phyloP scores from a whole-genome alignment of 2,797 vertebrate genomes.

The Chrosomus eos region DNA sequence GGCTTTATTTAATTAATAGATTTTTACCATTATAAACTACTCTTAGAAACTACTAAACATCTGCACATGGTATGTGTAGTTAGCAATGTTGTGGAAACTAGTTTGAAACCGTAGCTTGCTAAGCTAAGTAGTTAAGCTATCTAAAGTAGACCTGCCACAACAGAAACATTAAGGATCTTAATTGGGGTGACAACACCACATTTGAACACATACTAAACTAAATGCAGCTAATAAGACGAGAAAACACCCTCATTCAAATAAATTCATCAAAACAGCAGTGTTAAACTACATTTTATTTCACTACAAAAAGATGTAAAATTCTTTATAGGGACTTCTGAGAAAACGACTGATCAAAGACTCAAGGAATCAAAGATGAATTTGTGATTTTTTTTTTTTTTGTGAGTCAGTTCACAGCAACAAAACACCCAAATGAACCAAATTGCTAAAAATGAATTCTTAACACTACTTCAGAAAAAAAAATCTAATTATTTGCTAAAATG shows the following conservation, averaged over 20 bases:
- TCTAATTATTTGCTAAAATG: background rate
- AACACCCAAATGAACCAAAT: background rate
- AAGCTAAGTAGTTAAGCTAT: background rate
- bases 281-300: background rate
- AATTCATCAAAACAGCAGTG: background rate
- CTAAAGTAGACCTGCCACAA: slow-evolving; percentile 1
- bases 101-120: background rate
- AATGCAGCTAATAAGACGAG: background rate
- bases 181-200: background rate
- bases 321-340: background rate
- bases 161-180: slow-evolving; percentile 2
- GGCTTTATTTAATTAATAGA: slow-evolving; percentile 6
- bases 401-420: background rate
- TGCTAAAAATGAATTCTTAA: background rate
- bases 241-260: background rate
- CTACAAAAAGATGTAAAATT: background rate
- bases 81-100: background rate
- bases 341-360: slow-evolving; percentile 18
- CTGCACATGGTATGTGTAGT: background rate
- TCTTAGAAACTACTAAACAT: slow-evolving; percentile 1
- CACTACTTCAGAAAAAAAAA: background rate
- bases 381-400: background rate
- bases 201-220: slow-evolving; percentile 6
- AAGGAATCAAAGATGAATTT: slow-evolving; percentile 23
- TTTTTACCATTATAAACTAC: background rate